Conservation (phyloP, 2,888 invertebrate species). For the Drosophila fungiperda region DNA sequence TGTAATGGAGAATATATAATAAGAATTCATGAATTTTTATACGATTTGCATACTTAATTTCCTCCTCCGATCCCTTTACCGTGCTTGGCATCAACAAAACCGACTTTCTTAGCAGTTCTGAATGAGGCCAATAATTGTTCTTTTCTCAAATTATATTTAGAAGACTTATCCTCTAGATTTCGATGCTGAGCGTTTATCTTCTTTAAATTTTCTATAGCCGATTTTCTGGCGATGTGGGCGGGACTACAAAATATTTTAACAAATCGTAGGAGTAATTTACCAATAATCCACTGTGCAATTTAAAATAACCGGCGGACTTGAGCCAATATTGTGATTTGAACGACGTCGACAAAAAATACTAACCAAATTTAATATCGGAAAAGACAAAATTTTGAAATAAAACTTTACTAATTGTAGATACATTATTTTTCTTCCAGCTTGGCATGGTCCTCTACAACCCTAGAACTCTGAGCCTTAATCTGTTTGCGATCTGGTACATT, state of each 20-base stretch:
- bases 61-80: conserved; percentile 63
- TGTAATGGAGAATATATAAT: no score
- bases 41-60: conserved; percentile 68
- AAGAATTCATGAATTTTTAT: not conserved
- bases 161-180: conserved; percentile 72
- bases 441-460: conserved; percentile 77
- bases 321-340: no score
- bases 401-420: conserved; percentile 10
- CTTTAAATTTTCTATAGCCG: conserved; percentile 79
- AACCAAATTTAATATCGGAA: not conserved
- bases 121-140: not conserved
- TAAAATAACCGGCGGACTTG: no score
- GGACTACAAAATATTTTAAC: not conserved
- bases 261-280: not conserved
- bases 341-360: not conserved
- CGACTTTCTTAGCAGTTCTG: not conserved
- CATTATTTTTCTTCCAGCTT: not conserved
- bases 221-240: conserved; percentile 21
- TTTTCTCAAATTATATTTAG: conserved; percentile 57
- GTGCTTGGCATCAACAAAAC: not conserved
- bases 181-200: conserved; percentile 73
- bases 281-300: not conserved
- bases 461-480: conserved; percentile 81
- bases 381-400: not conserved
- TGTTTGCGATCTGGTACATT: conserved; percentile 81